A percentile compares a stretch with the other conserved stretches of the same genome.
These are phyloP conservation scores for Cerastis leucographa DNA, from an alignment of 2,888 invertebrate genomes.

Conservation along the genomic window DNA sequence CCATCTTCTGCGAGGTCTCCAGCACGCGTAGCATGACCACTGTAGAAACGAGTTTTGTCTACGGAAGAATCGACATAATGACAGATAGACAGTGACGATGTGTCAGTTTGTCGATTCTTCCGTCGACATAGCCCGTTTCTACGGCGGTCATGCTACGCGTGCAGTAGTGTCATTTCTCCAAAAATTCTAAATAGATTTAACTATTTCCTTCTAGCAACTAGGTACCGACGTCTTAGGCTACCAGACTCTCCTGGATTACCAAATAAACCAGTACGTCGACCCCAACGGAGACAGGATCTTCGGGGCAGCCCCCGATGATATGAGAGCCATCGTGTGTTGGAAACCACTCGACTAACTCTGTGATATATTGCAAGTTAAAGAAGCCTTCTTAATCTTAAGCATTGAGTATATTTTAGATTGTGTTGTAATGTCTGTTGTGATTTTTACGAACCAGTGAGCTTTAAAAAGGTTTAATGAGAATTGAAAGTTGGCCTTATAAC, in stretches of 20 bases:
- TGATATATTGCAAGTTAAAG: constrained; percentile 35
- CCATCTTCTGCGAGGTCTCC: neutral
- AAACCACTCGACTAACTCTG: constrained; percentile 88
- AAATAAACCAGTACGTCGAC: constrained; percentile 95
- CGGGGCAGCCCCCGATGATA: constrained; percentile 93
- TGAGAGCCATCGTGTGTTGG: constrained; percentile 95
- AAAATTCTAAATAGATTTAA: neutral
- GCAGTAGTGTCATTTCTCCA: neutral
- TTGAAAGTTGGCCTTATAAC: neutral
- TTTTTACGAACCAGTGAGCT: constrained; percentile 16
- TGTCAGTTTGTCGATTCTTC: too few relatives aligned
- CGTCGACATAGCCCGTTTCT: too few relatives aligned
- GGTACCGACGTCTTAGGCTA: constrained; percentile 95
- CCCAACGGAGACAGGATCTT: constrained; percentile 94
- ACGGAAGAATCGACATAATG: too few relatives aligned
- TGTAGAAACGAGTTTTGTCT: too few relatives aligned
- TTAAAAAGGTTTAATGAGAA: neutral
- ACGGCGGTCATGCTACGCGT: too few relatives aligned
- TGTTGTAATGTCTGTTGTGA: neutral
- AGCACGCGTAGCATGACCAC: too few relatives aligned
- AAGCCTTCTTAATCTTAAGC: neutral
- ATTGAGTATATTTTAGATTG: constrained; percentile 34
- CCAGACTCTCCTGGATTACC: constrained; percentile 94
- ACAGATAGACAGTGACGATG: too few relatives aligned
- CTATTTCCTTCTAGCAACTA: constrained; percentile 92